phyloP scores from a whole-genome alignment of 2,113 vertebrate species.

The Misgurnus mizolepis region DNA sequence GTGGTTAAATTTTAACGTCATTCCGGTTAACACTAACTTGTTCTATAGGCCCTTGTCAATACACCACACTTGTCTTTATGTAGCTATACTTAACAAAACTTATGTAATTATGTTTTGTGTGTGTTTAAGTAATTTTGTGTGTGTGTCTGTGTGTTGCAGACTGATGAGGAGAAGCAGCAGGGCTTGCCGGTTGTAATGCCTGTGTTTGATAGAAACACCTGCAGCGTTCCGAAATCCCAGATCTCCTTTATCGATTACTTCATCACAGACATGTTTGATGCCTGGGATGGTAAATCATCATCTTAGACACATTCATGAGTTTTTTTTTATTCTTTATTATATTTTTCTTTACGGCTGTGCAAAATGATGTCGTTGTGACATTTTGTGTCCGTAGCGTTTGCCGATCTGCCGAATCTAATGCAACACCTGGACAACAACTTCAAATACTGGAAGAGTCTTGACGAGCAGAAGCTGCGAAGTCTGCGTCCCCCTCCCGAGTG shows the following conservation, averaged over 20 bases:
- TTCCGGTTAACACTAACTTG: no score
- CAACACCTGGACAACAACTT: slow-evolving; percentile 96
- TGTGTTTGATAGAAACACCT: slow-evolving; percentile 95
- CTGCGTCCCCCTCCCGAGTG: slow-evolving; percentile 86
- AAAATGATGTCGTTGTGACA: neutral
- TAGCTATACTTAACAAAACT: no score
- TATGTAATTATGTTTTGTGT: neutral
- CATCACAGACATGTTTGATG: slow-evolving; percentile 97
- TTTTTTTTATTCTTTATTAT: no score
- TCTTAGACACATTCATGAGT: no score
- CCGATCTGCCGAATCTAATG: slow-evolving; percentile 94
- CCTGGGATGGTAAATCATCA: slow-evolving; percentile 92
- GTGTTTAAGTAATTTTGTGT: slow-evolving; percentile 8
- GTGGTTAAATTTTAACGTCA: no score
- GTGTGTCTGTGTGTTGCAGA: slow-evolving; percentile 74
- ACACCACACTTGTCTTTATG: no score
- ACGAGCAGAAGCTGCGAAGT: slow-evolving; percentile 85
- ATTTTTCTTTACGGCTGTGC: no score
- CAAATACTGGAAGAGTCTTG: slow-evolving; percentile 96
- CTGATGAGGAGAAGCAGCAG: slow-evolving; percentile 93
- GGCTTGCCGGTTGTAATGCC: slow-evolving; percentile 96
- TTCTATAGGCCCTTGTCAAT: no score
- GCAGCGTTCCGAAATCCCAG: slow-evolving; percentile 97
- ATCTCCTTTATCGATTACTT: slow-evolving; percentile 99
- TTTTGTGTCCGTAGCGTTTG: slow-evolving; percentile 79